Evolutionary conservation across 2,797 vertebrate genomes (phyloP).

Genomic region (Allobates femoralis): DNA sequence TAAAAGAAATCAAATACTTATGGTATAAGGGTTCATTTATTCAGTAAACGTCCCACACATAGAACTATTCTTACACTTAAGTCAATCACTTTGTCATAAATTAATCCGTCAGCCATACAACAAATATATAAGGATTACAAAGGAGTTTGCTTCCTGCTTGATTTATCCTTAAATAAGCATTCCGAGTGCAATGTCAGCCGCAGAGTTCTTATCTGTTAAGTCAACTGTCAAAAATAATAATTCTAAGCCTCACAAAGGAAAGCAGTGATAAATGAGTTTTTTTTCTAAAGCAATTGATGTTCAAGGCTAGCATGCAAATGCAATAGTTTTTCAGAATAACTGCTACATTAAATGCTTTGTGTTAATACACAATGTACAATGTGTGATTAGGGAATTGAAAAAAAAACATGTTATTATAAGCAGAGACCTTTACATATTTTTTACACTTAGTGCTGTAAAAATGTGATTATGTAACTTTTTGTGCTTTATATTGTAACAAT

Average conservation of each 20-base stretch:
- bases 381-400: neutral
- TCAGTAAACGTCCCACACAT: constrained; percentile 25
- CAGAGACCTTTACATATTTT: no score
- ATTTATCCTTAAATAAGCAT: constrained; percentile 43
- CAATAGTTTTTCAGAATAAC: neutral
- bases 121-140: constrained; percentile 44
- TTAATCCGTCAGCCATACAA: constrained; percentile 24
- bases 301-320: constrained; percentile 2
- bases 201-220: constrained; percentile 52
- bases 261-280: constrained; percentile 40
- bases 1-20: constrained; percentile 5
- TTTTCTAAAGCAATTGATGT: constrained; percentile 15
- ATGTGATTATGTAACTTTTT: neutral
- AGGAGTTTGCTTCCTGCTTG: constrained; percentile 40
- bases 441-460: neutral
- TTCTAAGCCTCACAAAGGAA: constrained; percentile 27
- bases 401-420: neutral
- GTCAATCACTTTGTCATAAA: constrained; percentile 46
- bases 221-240: constrained; percentile 59
- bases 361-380: constrained; percentile 2
- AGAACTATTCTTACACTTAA: constrained; percentile 33
- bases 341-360: constrained; percentile 21
- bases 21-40: constrained; percentile 33
- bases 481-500: no score
- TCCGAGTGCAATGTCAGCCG: constrained; percentile 6